Percentiles rank a stretch among this genome's conserved stretches.
Evolutionary conservation across 2,113 vertebrate species (phyloP).

Genomic region (Chionis minor): DNA sequence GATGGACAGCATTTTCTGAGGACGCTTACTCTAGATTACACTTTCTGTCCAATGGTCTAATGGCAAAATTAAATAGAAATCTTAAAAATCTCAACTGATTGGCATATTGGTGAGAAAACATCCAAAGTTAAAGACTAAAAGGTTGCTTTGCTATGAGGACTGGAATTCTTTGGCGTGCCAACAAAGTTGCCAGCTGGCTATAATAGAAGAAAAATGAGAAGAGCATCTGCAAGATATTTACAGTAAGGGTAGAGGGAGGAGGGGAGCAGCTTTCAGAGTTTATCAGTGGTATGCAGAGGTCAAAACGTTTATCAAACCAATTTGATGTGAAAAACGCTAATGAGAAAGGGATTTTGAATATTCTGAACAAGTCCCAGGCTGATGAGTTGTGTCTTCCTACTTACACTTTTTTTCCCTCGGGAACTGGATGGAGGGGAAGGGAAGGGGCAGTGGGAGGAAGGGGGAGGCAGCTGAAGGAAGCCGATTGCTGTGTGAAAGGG

Average conservation of each 20-base stretch:
- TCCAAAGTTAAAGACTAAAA: background rate
- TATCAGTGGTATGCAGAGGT: slow-evolving; percentile 64
- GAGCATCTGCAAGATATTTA: slow-evolving; percentile 68
- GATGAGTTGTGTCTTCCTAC: background rate
- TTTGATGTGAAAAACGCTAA: slow-evolving; percentile 39
- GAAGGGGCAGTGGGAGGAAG: background rate
- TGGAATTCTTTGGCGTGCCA: slow-evolving; percentile 40
- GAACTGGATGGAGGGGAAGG: background rate
- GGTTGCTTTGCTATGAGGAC: background rate
- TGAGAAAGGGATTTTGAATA: slow-evolving; percentile 10
- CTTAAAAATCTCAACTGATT: background rate
- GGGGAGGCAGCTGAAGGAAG: background rate
- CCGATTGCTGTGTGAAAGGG: accelerated
- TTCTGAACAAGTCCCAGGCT: background rate
- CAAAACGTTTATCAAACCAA: slow-evolving; percentile 42
- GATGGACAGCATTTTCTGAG: background rate
- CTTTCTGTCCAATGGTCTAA: background rate
- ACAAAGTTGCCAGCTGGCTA: slow-evolving; percentile 61
- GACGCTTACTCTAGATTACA: background rate
- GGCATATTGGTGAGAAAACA: background rate
- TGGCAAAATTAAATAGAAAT: background rate
- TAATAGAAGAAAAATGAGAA: slow-evolving; percentile 54
- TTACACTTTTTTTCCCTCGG: background rate
- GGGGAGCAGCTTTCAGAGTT: slow-evolving; percentile 15
- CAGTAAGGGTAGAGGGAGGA: slow-evolving; percentile 11